Base-by-base conservation (phyloP, 2,888 invertebrate genomes). In the Agonopterix subpropinquella region DNA sequence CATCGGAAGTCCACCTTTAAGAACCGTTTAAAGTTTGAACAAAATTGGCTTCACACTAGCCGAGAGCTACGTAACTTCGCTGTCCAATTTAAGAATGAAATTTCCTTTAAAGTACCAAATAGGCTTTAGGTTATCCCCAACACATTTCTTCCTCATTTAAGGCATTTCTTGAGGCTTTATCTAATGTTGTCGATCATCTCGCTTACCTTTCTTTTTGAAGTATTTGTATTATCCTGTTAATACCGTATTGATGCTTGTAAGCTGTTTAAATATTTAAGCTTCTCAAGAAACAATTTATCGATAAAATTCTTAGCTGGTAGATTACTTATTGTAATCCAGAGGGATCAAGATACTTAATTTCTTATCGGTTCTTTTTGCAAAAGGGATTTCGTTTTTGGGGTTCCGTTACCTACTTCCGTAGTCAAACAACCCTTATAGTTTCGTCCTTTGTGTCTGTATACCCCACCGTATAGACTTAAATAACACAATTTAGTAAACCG, bases 21-120 rank as follows among this genome's bases (percentile, higher is more conserved):
- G 42, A 11, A 42, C 62, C 59, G 64, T 65, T 64, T 55, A 51
- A 61, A 68, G 58, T 64, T 61, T 61, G 56, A 61, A 64, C 65
- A 64, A 70, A 70, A 73, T 67, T 68, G 67, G 61, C 66, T 65
- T 39, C 63, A 62, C 62, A 63, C 69, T 28, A 68, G 61, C 61
- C 60, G 58, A 59, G 56, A 58, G 65, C 61, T 60, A 61, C 66
- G 67, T 67, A 68, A 67, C 66, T 68, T 67, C 63, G 64, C 65
- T 73, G 72, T 73, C 67, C 73, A 70, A 77, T 77, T 77, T 77
- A 66, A 70, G 66, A 66, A 66, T 62, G 52, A 61, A 56, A 64
- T 64, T 70, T 66, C 57, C 62, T 54, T 58, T 61, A 60, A 59
- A 61, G 63, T 55, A 63, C 65, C 63, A 62, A 69, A 72, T 65